Conservation (phyloP, 2,113 vertebrate genomes). For the Azemiops feae region DNA sequence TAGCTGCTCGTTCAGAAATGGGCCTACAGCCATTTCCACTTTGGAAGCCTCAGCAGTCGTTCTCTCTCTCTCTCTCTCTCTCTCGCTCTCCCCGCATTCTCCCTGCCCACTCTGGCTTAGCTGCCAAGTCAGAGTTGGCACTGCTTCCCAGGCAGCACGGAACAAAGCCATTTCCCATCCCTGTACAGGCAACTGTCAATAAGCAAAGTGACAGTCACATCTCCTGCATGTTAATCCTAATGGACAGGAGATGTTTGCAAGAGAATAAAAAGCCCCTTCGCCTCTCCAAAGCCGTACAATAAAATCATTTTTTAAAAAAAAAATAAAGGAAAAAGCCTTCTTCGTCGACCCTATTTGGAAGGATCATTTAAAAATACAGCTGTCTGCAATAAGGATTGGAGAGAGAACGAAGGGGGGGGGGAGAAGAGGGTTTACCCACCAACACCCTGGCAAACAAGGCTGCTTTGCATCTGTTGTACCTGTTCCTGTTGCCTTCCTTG, state of each 20-base stretch:
- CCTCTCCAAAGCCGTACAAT: background rate
- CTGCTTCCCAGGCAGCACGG: slow-evolving; percentile 56
- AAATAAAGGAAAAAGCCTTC: background rate
- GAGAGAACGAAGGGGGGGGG: background rate
- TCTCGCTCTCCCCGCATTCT: slow-evolving; percentile 44
- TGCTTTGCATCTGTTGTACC: slow-evolving; percentile 65
- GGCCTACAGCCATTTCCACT: slow-evolving; percentile 62
- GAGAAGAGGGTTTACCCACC: slow-evolving; percentile 40
- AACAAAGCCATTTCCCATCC: slow-evolving; percentile 69
- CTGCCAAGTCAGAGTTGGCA: slow-evolving; percentile 68
- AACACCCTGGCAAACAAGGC: slow-evolving; percentile 59
- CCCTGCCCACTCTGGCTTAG: slow-evolving; percentile 56
- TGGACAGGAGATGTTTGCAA: slow-evolving; percentile 32
- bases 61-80: slow-evolving; percentile 47
- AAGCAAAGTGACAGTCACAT: slow-evolving; percentile 70
- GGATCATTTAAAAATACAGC: slow-evolving; percentile 45
- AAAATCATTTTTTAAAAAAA: background rate
- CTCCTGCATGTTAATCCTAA: slow-evolving; percentile 68
- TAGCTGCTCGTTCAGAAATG: slow-evolving; percentile 39
- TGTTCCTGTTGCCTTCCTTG: slow-evolving; percentile 68
- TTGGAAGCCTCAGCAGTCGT: slow-evolving; percentile 45
- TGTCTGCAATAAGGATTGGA: slow-evolving; percentile 11
- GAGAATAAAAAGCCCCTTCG: background rate
- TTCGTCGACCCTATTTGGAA: slow-evolving; percentile 1
- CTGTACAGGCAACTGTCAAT: slow-evolving; percentile 60